Evolutionary conservation across 2,888 invertebrate genomes (phyloP).

Genomic region (Plutella xylostella): DNA sequence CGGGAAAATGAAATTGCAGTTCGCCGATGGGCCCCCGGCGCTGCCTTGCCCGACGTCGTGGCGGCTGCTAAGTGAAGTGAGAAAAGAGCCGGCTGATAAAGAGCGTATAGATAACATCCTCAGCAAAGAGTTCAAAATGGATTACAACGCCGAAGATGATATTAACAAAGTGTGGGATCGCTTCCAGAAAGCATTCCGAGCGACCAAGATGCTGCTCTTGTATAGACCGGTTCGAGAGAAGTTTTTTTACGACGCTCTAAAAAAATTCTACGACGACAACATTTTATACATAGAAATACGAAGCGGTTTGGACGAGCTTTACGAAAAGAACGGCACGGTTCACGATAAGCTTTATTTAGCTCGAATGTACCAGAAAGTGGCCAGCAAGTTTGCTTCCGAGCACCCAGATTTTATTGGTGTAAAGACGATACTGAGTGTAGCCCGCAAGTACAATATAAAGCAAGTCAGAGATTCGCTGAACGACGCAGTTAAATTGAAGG

Average conservation of each 20-base stretch:
- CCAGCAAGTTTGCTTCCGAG: slow-evolving; percentile 66
- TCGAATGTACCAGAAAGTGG: slow-evolving; percentile 63
- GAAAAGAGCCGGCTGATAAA: slow-evolving; percentile 47
- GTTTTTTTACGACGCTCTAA: slow-evolving; percentile 71
- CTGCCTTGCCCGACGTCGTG: slow-evolving; percentile 52
- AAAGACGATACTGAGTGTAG: slow-evolving; percentile 71
- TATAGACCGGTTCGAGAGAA: slow-evolving; percentile 74
- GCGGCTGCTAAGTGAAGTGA: slow-evolving; percentile 57
- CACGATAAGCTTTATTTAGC: slow-evolving; percentile 65
- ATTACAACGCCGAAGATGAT: slow-evolving; percentile 48
- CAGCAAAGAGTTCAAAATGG: slow-evolving; percentile 64
- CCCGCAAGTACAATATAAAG: slow-evolving; percentile 31
- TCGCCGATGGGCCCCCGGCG: slow-evolving; percentile 35
- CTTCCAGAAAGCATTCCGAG: slow-evolving; percentile 64
- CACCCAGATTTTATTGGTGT: slow-evolving; percentile 76
- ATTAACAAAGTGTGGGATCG: slow-evolving; percentile 71
- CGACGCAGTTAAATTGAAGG: slow-evolving; percentile 39
- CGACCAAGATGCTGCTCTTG: slow-evolving; percentile 64
- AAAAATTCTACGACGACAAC: slow-evolving; percentile 75
- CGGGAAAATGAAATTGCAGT: slow-evolving; percentile 39
- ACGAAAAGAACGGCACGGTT: slow-evolving; percentile 72
- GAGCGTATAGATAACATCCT: slow-evolving; percentile 63
- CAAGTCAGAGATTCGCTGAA: slow-evolving; percentile 49
- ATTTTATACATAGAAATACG: slow-evolving; percentile 78
- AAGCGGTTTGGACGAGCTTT: slow-evolving; percentile 67